A percentile compares a stretch with the other conserved stretches of the same genome.
Conservation (phyloP, 1,140 invertebrate species). For the Anastatus disparis region DNA sequence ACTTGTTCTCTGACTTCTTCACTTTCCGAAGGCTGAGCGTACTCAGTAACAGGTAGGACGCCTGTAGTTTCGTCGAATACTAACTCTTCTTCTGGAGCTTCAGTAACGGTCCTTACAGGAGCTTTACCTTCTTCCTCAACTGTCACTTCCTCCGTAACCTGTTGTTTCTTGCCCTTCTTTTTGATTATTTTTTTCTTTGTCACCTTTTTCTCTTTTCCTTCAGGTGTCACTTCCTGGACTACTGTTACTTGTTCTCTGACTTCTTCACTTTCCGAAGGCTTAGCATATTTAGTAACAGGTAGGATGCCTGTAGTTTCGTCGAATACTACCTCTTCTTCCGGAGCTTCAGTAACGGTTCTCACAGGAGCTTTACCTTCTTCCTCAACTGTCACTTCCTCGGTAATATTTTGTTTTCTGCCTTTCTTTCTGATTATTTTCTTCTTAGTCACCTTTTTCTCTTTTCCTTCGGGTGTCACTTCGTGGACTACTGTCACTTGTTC, state of each 20-base stretch:
- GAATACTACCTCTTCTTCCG: slow-evolving; percentile 41
- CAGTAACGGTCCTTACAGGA: slow-evolving; percentile 54
- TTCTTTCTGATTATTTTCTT: slow-evolving; percentile 56
- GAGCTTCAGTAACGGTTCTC: slow-evolving; percentile 38
- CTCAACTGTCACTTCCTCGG: slow-evolving; percentile 64
- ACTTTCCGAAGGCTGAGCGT: neutral
- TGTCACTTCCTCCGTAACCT: slow-evolving; percentile 66
- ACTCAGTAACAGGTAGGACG: slow-evolving; percentile 18
- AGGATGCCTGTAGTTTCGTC: slow-evolving; percentile 34
- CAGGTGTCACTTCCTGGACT: neutral
- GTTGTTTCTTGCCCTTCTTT: slow-evolving; percentile 59
- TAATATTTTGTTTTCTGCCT: slow-evolving; percentile 58
- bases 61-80: slow-evolving; percentile 41
- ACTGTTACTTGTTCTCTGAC: slow-evolving; percentile 35
- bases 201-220: slow-evolving; percentile 37
- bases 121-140: slow-evolving; percentile 64
- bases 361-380: slow-evolving; percentile 50
- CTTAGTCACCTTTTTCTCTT: slow-evolving; percentile 43
- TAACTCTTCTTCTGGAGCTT: slow-evolving; percentile 44
- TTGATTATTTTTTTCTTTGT: slow-evolving; percentile 41
- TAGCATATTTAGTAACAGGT: neutral
- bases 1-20: slow-evolving; percentile 22
- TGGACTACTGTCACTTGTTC: slow-evolving; percentile 36
- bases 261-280: slow-evolving; percentile 25
- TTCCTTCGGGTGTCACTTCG: slow-evolving; percentile 38